Base-by-base conservation (phyloP, 2,888 invertebrate species). In the Rhingia rostrata region DNA sequence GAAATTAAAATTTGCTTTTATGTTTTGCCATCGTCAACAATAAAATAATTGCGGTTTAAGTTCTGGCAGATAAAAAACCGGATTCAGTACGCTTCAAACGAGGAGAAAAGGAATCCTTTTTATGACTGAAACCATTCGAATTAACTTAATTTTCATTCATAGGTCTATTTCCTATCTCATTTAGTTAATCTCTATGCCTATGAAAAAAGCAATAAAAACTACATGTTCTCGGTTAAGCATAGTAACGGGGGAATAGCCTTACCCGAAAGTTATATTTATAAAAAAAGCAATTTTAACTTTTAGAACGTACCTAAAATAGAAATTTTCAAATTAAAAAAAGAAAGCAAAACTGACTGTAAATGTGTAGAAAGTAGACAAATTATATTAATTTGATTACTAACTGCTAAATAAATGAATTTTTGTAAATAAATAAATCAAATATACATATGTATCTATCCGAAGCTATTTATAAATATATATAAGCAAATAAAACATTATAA, bases 361-460 rank as follows among this genome's bases (percentile, higher is more conserved):
- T 84, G 63, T 80, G 74, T 80, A 84, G 74, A 79, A 51, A 80
- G 74, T 84, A 84, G 84, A 80, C 80, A 84, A 84, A 84, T 84
- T 84, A 84, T 84, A 84, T 84, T 84, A 84, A 80, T 84, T 84
- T 80, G 84, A 84, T 80, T 75, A 74, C 80, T 74, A 75, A 41
- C 53, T 22, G 22, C 22, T 5, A n/a, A 64, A 61, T 41, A 30
- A 56, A 37, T 39, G 7, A 51, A 39, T 2, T 12, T 32, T 41
- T 80, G 78, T 81, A 79, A 69, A 83, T 78, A 72, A 49, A 43
- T 51, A 74, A 58, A 61, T 54, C 33, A 47, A 69, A 58, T 12
- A 63, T 14, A 32, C n/a, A 60, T 43, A 73, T 60, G 58, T 47
- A 64, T 45, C 22, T 45, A 53, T 67, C 58, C 12, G 22, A 66